Conservation (phyloP, 2,113 vertebrate genomes). For the Caloenas nicobarica region DNA sequence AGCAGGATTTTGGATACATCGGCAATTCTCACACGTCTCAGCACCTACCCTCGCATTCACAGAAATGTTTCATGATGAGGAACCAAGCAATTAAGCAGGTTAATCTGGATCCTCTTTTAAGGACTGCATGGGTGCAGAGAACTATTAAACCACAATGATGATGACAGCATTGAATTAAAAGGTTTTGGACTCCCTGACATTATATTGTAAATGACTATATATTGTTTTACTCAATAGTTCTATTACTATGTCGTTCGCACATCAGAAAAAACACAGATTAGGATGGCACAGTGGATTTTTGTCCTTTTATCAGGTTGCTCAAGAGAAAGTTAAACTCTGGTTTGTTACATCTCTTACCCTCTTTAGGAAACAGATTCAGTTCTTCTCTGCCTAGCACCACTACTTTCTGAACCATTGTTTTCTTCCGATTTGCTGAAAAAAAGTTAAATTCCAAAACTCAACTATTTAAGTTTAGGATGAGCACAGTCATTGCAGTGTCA, state of each 20-base stretch:
- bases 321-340: neutral
- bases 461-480: neutral
- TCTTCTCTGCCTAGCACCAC: conserved; percentile 53
- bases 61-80: neutral
- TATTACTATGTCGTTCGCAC: neutral
- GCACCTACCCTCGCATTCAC: neutral
- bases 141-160: neutral
- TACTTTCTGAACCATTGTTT: conserved; percentile 26
- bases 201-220: neutral
- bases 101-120: neutral
- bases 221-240: neutral
- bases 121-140: neutral
- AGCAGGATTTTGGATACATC: neutral
- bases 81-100: neutral
- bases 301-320: neutral
- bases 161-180: neutral
- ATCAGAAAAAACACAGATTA: neutral
- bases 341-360: neutral
- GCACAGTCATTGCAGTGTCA: neutral
- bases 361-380: conserved; percentile 25
- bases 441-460: neutral
- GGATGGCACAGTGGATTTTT: neutral
- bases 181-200: neutral
- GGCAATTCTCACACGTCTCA: neutral
- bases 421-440: conserved; percentile 73